phyloP scores from a whole-genome alignment of 2,888 invertebrate species.

The Eristalis pertinax region DNA sequence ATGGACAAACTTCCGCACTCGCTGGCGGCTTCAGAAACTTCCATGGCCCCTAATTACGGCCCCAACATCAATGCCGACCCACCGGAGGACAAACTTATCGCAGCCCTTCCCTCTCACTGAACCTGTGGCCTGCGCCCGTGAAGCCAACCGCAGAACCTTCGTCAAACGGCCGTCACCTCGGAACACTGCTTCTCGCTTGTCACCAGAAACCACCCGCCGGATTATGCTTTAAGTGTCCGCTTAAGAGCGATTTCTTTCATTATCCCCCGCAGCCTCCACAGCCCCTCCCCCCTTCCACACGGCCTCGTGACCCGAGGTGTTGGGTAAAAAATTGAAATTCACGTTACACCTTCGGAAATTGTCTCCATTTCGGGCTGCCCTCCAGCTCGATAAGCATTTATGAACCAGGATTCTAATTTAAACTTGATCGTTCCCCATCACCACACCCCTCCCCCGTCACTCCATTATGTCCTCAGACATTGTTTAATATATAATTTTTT shows the following conservation, averaged over 20 bases:
- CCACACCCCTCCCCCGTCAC: not conserved
- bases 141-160: slow-evolving; percentile 7
- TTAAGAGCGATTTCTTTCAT: slow-evolving; percentile 32
- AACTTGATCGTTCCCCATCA: slow-evolving; percentile 22
- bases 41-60: not conserved
- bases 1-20: not conserved
- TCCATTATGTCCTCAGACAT: not conserved
- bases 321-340: slow-evolving; percentile 22
- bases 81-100: not conserved
- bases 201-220: not conserved
- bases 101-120: not conserved
- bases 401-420: slow-evolving; percentile 58
- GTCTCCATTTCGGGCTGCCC: not conserved
- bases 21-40: slow-evolving; percentile 19
- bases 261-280: too few relatives aligned
- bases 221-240: slow-evolving; percentile 22
- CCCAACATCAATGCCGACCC: not conserved
- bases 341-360: slow-evolving; percentile 38
- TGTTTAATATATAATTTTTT: not conserved
- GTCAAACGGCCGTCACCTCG: not conserved
- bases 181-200: not conserved
- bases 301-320: slow-evolving; percentile 36
- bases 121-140: too few relatives aligned
- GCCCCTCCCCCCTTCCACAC: not conserved
- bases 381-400: slow-evolving; percentile 23